Evolutionary conservation across 2,113 vertebrate species (phyloP).

Genomic region (Protobothrops flavoviridis): DNA sequence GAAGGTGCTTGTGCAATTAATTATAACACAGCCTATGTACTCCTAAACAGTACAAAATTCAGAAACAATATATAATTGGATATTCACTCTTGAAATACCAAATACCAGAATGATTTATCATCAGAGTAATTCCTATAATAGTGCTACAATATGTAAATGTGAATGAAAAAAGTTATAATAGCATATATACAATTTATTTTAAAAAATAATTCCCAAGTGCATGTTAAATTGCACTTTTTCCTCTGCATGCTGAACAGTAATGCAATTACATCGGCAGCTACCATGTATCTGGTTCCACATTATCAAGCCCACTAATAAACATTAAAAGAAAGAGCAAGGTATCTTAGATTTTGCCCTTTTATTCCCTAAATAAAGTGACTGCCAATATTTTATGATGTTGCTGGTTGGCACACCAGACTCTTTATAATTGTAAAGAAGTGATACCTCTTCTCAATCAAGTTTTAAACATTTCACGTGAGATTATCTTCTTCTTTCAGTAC

Average conservation of each 20-base stretch:
- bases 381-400: not conserved
- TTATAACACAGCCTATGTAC: not conserved
- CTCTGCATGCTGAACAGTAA: not conserved
- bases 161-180: not conserved
- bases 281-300: not conserved
- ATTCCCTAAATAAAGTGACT: not conserved
- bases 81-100: not conserved
- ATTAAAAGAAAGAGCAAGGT: not conserved
- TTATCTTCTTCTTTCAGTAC: not conserved
- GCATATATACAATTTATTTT: not conserved
- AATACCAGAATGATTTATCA: not conserved
- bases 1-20: not conserved
- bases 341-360: not conserved
- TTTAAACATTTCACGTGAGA: conserved; percentile 21
- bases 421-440: not conserved
- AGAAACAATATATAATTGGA: not conserved
- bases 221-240: not conserved
- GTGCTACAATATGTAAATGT: not conserved
- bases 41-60: not conserved
- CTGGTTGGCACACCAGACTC: no score
- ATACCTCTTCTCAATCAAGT: not conserved
- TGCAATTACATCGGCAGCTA: not conserved
- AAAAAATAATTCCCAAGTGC: not conserved
- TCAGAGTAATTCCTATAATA: not conserved
- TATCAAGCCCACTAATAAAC: not conserved